Base-by-base conservation (phyloP, 2,888 invertebrate species). In the Galeruca laticollis region DNA sequence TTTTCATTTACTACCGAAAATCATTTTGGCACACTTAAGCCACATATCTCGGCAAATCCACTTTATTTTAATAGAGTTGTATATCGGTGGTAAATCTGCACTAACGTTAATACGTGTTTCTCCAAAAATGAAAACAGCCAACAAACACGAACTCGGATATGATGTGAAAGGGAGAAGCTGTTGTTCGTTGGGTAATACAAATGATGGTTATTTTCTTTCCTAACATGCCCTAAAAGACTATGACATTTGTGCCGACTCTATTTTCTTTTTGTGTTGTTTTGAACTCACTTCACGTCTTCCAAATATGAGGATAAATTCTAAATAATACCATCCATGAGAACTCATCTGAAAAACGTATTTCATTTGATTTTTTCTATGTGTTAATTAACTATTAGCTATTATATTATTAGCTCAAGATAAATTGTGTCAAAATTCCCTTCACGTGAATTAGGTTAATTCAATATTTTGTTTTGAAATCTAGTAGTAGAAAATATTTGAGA, bases 181-280 rank as follows among this genome's bases (percentile, higher is more conserved):
- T 70, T 62, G 59, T 66, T 66, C 51, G 35, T 67, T 60, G 56
- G 69, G 73, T 73, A 72, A 75, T 75, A 72, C 71, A 65, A 61
- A 72, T 73, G 71, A 75, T 72, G 75, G 73, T 75, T 75, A 75
- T 75, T 72, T 66, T 70, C 64, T 68, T 73, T 49, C 69, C 60
- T 70, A 71, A 73, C 69, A 72, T 67, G 69, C 59, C 59, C 66
- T 66, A 66, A 66, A 66, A 66, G 66, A 60, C 59, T 49, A 66
- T 60, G 66, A 66, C 59, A 66, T 66, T 66, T 66, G 59, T 51
- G 59, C 49, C 51, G 59, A 66, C 66, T 66, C 59, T 43, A 66
- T 66, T 66, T 66, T 59, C 13, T 59, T 59, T 49, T 33, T 59
- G 33, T 43, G 56, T 64, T 54, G 43, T 18, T 57, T 31, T 57